Conservation (phyloP, 2,888 invertebrate species). For the Exephanes ischioxanthus region DNA sequence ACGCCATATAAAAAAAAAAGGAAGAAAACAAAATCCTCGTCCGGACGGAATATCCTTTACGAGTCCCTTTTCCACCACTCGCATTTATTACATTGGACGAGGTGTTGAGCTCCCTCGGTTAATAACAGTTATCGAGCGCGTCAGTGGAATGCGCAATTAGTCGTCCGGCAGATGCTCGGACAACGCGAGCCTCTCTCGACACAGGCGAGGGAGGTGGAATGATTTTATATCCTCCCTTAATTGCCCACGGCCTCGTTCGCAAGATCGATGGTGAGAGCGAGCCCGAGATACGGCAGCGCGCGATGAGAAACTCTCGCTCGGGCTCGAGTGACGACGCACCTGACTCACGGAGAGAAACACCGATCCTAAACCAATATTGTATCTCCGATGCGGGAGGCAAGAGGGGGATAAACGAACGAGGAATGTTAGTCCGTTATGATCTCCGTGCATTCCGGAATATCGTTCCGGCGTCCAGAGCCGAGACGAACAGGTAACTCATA, state of each 20-base stretch:
- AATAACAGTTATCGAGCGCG: conserved; percentile 70
- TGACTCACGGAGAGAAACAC: conserved; percentile 29
- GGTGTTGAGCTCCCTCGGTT: conserved; percentile 67
- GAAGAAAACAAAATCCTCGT: conserved; percentile 9
- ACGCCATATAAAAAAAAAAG: background rate
- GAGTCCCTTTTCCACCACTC: conserved; percentile 7
- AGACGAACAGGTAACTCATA: background rate
- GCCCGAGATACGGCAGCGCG: background rate
- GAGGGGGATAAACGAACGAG: conserved; percentile 22
- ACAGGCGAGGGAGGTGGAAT: conserved; percentile 43
- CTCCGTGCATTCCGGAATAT: background rate
- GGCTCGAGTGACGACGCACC: conserved; percentile 20
- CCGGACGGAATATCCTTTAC: background rate
- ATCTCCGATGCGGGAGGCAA: background rate
- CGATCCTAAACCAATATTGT: conserved; percentile 61
- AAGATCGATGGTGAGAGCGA: conserved; percentile 44
- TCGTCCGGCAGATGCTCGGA: conserved; percentile 48
- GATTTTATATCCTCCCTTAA: conserved; percentile 59
- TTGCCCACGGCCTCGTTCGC: conserved; percentile 54
- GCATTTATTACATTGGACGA: conserved; percentile 52
- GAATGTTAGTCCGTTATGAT: conserved; percentile 26
- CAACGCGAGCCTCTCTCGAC: conserved; percentile 34
- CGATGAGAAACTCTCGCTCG: conserved; percentile 27
- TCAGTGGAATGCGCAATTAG: conserved; percentile 69
- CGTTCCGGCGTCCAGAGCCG: background rate